Evolutionary conservation across 2,113 vertebrate species (phyloP).

Genomic region (Corydoras sp.): DNA sequence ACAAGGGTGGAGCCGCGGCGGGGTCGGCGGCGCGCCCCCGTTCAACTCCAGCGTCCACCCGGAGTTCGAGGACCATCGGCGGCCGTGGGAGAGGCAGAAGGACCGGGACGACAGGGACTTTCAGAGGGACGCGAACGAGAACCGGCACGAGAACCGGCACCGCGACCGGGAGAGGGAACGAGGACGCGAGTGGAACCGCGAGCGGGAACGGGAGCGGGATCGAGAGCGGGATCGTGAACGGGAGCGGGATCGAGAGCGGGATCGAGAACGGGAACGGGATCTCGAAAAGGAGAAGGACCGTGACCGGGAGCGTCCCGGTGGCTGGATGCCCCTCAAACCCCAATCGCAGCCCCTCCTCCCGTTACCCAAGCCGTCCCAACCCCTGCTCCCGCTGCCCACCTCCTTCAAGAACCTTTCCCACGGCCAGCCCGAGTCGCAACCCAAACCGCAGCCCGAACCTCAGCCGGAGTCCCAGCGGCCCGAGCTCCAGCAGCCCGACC

Average conservation of each 20-base stretch:
- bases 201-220: constrained; percentile 40
- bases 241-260: constrained; percentile 49
- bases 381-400: constrained; percentile 47
- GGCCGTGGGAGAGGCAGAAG: constrained; percentile 93
- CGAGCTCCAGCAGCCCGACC: constrained; percentile 5
- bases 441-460: constrained; percentile 38
- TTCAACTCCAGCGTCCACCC: constrained; percentile 85
- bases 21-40: constrained; percentile 34
- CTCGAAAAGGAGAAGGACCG: no score
- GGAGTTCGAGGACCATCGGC: constrained; percentile 93
- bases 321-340: constrained; percentile 60
- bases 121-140: constrained; percentile 89
- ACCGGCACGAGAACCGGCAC: constrained; percentile 63
- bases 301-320: constrained; percentile 46
- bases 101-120: constrained; percentile 93
- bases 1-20: constrained; percentile 75
- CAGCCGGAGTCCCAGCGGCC: background rate
- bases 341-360: constrained; percentile 41
- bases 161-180: constrained; percentile 52
- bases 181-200: constrained; percentile 48
- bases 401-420: constrained; percentile 35
- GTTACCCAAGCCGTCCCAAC: constrained; percentile 52
- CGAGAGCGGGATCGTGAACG: constrained; percentile 44
- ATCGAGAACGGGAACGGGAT: constrained; percentile 30
- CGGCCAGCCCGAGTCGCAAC: constrained; percentile 24